phyloP scores from a whole-genome alignment of 2,888 invertebrate species.

The Melanotus villosus region DNA sequence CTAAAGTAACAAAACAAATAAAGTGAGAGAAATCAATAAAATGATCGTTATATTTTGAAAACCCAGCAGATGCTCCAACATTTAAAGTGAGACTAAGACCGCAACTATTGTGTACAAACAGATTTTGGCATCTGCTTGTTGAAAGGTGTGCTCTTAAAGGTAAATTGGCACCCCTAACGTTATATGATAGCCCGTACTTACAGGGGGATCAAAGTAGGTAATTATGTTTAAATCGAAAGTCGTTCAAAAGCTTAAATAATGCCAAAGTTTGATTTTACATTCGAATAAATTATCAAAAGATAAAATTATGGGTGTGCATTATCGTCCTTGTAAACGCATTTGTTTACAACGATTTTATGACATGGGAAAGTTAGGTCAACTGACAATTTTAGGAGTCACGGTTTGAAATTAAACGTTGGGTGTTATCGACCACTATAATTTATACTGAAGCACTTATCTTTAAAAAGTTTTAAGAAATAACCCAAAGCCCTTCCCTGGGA shows the following conservation, averaged over 20 bases:
- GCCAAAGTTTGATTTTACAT: not conserved
- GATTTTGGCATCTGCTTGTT: conserved; percentile 49
- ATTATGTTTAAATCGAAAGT: conserved; percentile 21
- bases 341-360: conserved; percentile 14
- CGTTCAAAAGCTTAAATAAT: not conserved
- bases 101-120: conserved; percentile 45
- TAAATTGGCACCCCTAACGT: conserved; percentile 45
- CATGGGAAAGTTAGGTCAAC: conserved; percentile 12
- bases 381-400: not conserved
- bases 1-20: no score
- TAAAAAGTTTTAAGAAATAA: not conserved
- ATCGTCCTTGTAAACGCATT: not conserved
- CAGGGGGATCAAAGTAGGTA: conserved; percentile 16
- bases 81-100: conserved; percentile 45
- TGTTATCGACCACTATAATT: conserved; percentile 3
- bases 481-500: not conserved
- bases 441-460: not conserved
- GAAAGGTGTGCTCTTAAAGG: conserved; percentile 45
- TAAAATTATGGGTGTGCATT: conserved; percentile 26
- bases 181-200: conserved; percentile 43
- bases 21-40: no score
- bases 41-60: not conserved
- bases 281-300: not conserved
- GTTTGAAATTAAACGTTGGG: not conserved
- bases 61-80: conserved; percentile 37